Conservation (phyloP, 2,797 vertebrate species). For the Eleutherodactylus coqui region DNA sequence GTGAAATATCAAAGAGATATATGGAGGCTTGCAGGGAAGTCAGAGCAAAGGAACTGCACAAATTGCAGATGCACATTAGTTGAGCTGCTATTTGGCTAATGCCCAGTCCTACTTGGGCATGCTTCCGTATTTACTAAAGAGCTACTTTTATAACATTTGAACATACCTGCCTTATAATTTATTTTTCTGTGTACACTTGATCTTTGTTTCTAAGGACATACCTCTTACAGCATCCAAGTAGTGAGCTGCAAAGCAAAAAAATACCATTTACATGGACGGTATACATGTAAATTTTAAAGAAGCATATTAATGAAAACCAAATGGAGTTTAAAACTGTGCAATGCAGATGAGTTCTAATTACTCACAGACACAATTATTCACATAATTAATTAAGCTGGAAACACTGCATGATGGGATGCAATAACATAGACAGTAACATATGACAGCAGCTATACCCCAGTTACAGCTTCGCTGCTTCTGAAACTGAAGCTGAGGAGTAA, state of each 20-base stretch:
- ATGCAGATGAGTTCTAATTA: not conserved
- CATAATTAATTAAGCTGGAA: not conserved
- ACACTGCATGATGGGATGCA: slow-evolving; percentile 4
- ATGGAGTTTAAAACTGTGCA: not conserved
- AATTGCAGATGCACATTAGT: not conserved
- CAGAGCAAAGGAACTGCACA: not conserved
- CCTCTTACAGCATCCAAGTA: slow-evolving; percentile 87
- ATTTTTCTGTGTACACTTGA: not conserved
- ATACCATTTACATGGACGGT: slow-evolving; percentile 19
- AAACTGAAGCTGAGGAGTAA: not conserved
- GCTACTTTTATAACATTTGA: not conserved
- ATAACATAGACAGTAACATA: slow-evolving; percentile 24
- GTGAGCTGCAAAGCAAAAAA: slow-evolving; percentile 76
- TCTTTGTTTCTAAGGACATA: slow-evolving; percentile 69
- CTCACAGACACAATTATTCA: not conserved
- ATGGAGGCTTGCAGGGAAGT: not conserved
- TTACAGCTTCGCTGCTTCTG: not conserved
- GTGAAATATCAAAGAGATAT: not conserved
- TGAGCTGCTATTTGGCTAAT: not conserved
- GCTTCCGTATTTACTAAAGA: not conserved
- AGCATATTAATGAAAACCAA: not conserved
- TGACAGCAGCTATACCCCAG: slow-evolving; percentile 49
- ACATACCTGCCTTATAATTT: not conserved
- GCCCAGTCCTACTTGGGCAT: not conserved
- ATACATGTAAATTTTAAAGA: not conserved